Conservation (phyloP, 2,888 invertebrate species). For the Pheosia gnoma region DNA sequence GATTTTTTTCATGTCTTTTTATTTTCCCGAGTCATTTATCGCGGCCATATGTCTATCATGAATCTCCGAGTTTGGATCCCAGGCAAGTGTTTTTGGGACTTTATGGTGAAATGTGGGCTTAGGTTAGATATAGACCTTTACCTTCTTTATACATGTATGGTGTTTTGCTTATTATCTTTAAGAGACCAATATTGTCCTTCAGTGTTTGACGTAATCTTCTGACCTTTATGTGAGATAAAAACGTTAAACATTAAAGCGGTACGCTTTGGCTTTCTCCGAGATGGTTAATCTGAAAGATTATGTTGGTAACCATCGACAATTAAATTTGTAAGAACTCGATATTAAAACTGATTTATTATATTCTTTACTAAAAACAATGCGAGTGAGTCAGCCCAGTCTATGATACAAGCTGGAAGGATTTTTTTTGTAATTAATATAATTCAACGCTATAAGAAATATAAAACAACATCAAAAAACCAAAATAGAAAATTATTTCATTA, state of each 20-base stretch:
- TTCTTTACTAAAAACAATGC: constrained; percentile 13
- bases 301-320: constrained; percentile 35
- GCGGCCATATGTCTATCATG: too few relatives aligned
- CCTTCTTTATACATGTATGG: not conserved
- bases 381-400: not conserved
- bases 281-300: constrained; percentile 44
- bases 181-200: not conserved
- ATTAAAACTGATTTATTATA: constrained; percentile 51
- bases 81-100: too few relatives aligned
- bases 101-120: too few relatives aligned
- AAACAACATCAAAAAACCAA: not conserved
- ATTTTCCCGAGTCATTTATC: too few relatives aligned
- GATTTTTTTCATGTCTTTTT: not conserved
- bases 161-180: not conserved
- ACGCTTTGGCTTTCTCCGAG: constrained; percentile 26
- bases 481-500: constrained; percentile 3
- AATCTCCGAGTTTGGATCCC: too few relatives aligned
- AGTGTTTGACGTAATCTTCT: constrained; percentile 8
- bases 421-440: too few relatives aligned
- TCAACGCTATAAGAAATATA: not conserved
- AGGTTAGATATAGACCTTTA: too few relatives aligned
- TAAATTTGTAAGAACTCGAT: constrained; percentile 34
- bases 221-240: constrained; percentile 26
- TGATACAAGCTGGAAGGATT: too few relatives aligned
- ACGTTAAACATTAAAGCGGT: constrained; percentile 21